Conservation (phyloP, 2,797 vertebrate species). For the Dermochelys coriacea region DNA sequence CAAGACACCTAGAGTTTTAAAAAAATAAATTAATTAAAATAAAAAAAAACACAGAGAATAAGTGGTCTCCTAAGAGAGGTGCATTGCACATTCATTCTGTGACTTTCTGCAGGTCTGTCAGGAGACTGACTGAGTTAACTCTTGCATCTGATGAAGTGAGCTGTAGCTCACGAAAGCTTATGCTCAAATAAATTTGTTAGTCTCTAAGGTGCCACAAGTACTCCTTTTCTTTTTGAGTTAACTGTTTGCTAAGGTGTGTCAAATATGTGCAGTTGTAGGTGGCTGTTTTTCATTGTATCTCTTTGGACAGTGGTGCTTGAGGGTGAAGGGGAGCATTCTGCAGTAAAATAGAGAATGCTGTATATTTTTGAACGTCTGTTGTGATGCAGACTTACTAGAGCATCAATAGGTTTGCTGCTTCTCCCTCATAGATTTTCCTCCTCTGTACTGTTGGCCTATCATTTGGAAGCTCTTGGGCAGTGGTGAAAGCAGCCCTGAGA, state of each 20-base stretch:
- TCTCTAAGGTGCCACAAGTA: no score
- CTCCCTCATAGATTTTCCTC: not conserved
- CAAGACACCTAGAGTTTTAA: not conserved
- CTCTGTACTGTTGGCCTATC: accelerated
- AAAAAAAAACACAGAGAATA: not conserved
- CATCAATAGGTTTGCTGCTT: accelerated
- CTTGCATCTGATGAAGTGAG: no score
- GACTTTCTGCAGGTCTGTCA: not conserved
- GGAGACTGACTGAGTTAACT: not conserved
- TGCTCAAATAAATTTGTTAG: no score
- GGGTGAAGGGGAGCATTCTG: no score
- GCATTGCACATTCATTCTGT: not conserved
- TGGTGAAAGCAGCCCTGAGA: not conserved
- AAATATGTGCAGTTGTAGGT: not conserved
- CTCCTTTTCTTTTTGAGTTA: no score
- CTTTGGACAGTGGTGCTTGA: not conserved
- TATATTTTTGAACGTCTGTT: accelerated
- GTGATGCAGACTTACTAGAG: not conserved
- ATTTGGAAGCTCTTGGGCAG: not conserved
- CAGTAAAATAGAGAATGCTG: not conserved
- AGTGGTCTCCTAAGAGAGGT: not conserved
- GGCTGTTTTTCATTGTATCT: not conserved
- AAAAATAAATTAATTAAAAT: no score
- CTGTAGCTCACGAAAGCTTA: no score
- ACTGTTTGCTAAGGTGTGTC: not conserved